These are phyloP conservation scores for Acleris emargana DNA, from an alignment of 2,888 invertebrate genomes.

Conservation along the genomic window DNA sequence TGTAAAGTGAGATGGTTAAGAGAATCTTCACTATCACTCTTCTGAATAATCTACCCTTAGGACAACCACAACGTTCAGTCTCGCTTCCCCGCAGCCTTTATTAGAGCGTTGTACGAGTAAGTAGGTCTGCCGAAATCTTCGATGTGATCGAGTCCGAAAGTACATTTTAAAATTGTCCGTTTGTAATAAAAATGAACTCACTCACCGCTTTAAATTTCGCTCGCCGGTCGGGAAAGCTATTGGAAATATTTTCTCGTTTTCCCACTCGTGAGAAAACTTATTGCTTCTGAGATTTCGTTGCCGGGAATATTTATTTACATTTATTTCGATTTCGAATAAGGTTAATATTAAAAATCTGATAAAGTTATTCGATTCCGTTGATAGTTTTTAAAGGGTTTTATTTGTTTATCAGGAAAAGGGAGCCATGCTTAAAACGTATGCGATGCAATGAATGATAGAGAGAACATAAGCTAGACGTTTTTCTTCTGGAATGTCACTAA, in stretches of 20 bases:
- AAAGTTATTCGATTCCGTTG: too few species aligned
- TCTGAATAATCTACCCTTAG: too few species aligned
- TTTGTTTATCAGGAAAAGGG: too few species aligned
- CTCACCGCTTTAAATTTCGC: conserved; percentile 4
- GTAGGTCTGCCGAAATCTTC: not conserved
- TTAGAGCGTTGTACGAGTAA: not conserved
- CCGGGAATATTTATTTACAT: not conserved
- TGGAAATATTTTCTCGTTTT: not conserved
- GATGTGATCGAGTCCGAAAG: not conserved
- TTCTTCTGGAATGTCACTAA: too few species aligned
- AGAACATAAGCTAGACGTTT: too few species aligned
- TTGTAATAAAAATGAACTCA: not conserved
- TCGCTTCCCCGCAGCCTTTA: not conserved
- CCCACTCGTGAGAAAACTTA: not conserved
- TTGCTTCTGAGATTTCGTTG: too few species aligned
- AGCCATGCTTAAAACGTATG: too few species aligned
- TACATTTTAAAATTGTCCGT: not conserved
- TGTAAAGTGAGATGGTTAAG: too few species aligned
- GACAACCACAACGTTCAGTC: not conserved
- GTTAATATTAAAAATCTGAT: too few species aligned
- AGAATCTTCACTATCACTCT: too few species aligned
- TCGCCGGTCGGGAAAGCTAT: not conserved
- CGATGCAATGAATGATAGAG: too few species aligned
- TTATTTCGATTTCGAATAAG: not conserved
- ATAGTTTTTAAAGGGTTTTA: too few species aligned